Evolutionary conservation across 2,113 vertebrate genomes (phyloP).

Genomic region (Pachyramphus minor): DNA sequence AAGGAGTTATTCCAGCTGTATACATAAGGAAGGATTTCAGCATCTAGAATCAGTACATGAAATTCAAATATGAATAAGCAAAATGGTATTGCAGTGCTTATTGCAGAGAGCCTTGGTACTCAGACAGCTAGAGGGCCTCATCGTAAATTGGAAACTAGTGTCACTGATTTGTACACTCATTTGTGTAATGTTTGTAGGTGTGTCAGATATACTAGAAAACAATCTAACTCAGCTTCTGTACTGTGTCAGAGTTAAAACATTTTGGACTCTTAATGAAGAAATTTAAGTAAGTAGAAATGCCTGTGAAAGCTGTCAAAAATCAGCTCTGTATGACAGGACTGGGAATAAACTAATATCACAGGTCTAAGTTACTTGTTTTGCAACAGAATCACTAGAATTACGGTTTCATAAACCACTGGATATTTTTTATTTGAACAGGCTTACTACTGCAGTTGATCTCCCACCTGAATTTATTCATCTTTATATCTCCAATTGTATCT

Average conservation of each 20-base stretch:
- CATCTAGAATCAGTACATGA: not conserved
- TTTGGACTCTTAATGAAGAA: not conserved
- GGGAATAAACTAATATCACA: not conserved
- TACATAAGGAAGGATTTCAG: not conserved
- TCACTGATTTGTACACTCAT: not conserved
- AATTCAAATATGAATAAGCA: not conserved
- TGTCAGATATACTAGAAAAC: not conserved
- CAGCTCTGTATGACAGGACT: not conserved
- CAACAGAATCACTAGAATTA: not conserved
- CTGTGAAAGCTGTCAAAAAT: not conserved
- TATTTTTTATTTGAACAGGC: constrained; percentile 70
- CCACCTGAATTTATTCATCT: constrained; percentile 99
- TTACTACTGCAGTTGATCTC: constrained; percentile 96
- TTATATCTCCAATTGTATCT: constrained; percentile 99
- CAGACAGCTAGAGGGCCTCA: not conserved
- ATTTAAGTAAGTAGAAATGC: not conserved
- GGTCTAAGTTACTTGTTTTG: not conserved
- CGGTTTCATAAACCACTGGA: not conserved
- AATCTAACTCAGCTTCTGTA: not conserved
- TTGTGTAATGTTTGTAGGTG: not conserved
- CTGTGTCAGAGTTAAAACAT: not conserved
- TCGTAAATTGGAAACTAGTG: not conserved
- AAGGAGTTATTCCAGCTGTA: not conserved
- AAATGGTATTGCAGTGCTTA: not conserved
- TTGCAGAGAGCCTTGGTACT: not conserved